Conservation (phyloP, 2,113 vertebrate genomes). For the Pholis gunnellus region DNA sequence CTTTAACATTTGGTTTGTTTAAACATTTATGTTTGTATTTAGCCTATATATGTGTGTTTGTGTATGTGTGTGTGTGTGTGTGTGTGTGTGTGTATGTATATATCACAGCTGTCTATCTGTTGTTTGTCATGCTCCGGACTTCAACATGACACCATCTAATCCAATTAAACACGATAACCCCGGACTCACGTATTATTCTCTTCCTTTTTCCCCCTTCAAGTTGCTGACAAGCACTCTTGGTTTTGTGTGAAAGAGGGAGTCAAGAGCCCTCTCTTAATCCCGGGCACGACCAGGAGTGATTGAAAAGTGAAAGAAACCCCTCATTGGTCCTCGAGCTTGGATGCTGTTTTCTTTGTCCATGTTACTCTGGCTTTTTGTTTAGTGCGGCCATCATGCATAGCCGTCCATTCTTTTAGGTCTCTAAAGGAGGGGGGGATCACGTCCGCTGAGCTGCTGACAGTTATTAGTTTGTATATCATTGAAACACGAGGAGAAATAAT, state of each 20-base stretch:
- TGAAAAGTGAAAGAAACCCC: conserved; percentile 78
- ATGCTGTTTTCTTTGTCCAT: conserved; percentile 71
- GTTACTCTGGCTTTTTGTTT: conserved; percentile 51
- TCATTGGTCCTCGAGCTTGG: conserved; percentile 71
- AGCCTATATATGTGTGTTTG: background rate
- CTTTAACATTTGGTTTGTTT: background rate
- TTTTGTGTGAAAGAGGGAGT: conserved; percentile 79
- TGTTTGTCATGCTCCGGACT: conserved; percentile 74
- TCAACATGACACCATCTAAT: conserved; percentile 82
- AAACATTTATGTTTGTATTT: background rate
- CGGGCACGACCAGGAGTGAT: conserved; percentile 67
- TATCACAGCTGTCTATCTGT: conserved; percentile 50
- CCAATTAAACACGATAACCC: conserved; percentile 86
- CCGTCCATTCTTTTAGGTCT: conserved; percentile 47
- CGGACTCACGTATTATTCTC: conserved; percentile 76
- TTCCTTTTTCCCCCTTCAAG: conserved; percentile 57
- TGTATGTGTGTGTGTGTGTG: background rate
- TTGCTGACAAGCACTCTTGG: conserved; percentile 80
- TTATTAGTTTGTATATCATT: conserved; percentile 33
- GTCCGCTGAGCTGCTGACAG: conserved; percentile 45
- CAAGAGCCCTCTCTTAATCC: conserved; percentile 82
- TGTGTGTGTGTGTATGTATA: background rate
- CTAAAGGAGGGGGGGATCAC: conserved; percentile 24
- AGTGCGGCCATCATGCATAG: conserved; percentile 41
- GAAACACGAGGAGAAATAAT: conserved; percentile 24